Percentiles rank a stretch among this genome's conserved stretches.
Evolutionary conservation across 1,140 invertebrate genomes (phyloP).

Genomic region (Schlechtendalia chinensis): DNA sequence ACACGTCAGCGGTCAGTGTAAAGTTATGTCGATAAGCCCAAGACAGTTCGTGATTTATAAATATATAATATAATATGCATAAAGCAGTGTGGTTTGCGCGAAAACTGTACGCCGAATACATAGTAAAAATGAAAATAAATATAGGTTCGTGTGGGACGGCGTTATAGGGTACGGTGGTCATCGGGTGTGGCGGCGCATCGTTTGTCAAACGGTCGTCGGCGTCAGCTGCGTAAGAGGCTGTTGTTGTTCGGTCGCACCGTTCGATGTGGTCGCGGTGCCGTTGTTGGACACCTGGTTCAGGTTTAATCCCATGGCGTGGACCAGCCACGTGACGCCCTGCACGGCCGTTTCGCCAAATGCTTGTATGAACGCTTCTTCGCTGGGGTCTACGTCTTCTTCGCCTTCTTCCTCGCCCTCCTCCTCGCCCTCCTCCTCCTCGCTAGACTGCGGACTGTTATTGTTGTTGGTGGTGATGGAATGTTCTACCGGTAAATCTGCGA

Average conservation of each 20-base stretch:
- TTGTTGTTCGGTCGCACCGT: neutral
- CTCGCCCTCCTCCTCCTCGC: neutral
- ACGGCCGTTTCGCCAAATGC: constrained; percentile 34
- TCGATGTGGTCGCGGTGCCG: neutral
- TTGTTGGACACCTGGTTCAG: neutral
- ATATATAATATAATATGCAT: neutral
- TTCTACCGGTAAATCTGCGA: neutral
- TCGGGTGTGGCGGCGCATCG: neutral
- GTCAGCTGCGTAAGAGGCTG: neutral
- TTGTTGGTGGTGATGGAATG: neutral
- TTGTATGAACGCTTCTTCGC: constrained; percentile 22
- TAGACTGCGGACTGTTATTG: neutral
- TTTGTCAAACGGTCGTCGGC: neutral
- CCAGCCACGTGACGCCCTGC: constrained; percentile 36
- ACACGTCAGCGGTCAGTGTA: neutral
- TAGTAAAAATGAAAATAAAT: constrained; percentile 16
- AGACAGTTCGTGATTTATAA: no score
- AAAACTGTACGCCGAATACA: neutral
- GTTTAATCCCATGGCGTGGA: constrained; percentile 10
- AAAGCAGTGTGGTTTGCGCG: neutral
- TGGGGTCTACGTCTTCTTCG: constrained; percentile 11
- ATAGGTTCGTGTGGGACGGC: neutral
- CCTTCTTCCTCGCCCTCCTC: constrained; percentile 9
- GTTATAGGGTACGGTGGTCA: neutral
- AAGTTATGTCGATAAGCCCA: neutral